Conservation (phyloP, 2,797 vertebrate genomes). For the Halcyon smyrnensis region DNA sequence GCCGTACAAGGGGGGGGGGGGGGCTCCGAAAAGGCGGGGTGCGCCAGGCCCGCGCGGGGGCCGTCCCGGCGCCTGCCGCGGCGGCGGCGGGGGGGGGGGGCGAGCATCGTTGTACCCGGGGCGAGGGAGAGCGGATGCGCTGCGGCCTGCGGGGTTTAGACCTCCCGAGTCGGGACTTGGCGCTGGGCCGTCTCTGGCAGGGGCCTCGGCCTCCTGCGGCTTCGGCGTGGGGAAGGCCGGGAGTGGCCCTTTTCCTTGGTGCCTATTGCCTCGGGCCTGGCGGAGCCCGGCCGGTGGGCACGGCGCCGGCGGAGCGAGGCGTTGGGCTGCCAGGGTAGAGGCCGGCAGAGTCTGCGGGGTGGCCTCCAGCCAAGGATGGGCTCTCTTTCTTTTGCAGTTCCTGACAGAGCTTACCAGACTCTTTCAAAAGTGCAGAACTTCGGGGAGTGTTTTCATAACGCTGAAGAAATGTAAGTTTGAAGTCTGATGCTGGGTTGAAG, state of each 20-base stretch:
- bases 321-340: not conserved
- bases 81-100: not conserved
- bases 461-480: slow-evolving; percentile 87
- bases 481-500: not conserved
- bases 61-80: not conserved
- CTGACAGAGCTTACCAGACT: slow-evolving; percentile 88
- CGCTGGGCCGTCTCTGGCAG: not conserved
- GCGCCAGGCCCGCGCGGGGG: not conserved
- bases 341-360: rapidly evolving
- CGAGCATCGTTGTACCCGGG: rapidly evolving
- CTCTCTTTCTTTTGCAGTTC: slow-evolving; percentile 38
- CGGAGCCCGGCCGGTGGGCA: too few species aligned
- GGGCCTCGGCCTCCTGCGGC: rapidly evolving
- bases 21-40: not conserved
- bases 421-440: slow-evolving; percentile 93
- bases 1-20: not conserved
- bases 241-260: rapidly evolving
- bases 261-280: not conserved
- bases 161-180: not conserved
- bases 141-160: not conserved
- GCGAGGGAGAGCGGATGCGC: not conserved
- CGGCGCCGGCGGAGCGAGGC: not conserved
- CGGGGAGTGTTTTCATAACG: slow-evolving; percentile 93
- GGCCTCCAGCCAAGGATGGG: not conserved
- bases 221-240: rapidly evolving